Base-by-base conservation (phyloP, 2,888 invertebrate genomes). In the Oligia fasciuncula region DNA sequence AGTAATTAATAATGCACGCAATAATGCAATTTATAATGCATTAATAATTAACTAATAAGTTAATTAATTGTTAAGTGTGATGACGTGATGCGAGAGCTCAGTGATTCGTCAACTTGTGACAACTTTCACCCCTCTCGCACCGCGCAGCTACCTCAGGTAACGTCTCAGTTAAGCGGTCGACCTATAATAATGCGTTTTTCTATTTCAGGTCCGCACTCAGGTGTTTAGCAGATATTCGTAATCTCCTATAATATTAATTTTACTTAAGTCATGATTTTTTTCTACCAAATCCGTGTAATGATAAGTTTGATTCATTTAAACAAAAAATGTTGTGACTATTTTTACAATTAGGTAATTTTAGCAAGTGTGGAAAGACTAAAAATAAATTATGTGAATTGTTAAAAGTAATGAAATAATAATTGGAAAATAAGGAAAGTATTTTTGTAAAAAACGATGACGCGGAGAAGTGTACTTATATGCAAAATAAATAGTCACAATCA, bases 201-300 rank as follows among this genome's bases (percentile, higher is more conserved):
- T 62, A 63, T 84, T 93, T 92, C 84, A 93, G 94, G 87, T 83
- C 76, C 73, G 80, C 80, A 57, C 29, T 73, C 74, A 77, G 79
- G 83, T 81, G 79, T 73, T 71, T 79, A 85, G 80, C 77, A 77
- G 81, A 87, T 89, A 88, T 90, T 90, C 88, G 92, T 93, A 95
- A 95, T 96, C 94, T 96, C 94, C 83, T 87, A 82, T 87, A 78
- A 86, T 91, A 87, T 80, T 89, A 87, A 85, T 86, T 85, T 91
- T 93, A 92, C 89, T 90, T 95, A 95, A 95, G 94, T 89, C 89
- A 93, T 92, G 87, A 81, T 92, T 93, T 94, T 93, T 94, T 91
- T 88, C 84, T 94, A 95, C 95, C 95, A 96, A 95, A 95, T 93
- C 90, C 88, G 83, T 90, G 88, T 93, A 94, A 90, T 79, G 71